Evolutionary conservation across 2,797 vertebrate genomes (phyloP).

Genomic region (Philypnodon macrostomus): DNA sequence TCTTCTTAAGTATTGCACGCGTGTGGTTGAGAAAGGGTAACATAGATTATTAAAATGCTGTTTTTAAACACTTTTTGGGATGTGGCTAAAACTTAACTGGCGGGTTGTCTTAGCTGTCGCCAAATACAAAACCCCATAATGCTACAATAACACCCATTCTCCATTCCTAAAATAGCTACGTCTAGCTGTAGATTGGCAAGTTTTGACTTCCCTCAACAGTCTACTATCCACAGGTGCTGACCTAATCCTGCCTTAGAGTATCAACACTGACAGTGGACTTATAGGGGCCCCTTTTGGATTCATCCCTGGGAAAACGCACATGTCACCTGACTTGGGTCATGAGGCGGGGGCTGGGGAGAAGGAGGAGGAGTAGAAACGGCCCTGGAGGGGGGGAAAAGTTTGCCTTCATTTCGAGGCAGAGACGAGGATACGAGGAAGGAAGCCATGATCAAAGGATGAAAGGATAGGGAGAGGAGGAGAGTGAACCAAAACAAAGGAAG

Average conservation of each 20-base stretch:
- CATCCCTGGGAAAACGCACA: slow-evolving; percentile 29
- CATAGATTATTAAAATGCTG: no score
- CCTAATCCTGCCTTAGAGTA: slow-evolving; percentile 41
- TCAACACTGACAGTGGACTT: slow-evolving; percentile 31
- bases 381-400: slow-evolving; percentile 29
- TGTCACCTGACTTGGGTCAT: slow-evolving; percentile 60
- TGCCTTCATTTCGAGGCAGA: slow-evolving; percentile 24
- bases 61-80: no score
- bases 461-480: slow-evolving; percentile 72
- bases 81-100: no score
- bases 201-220: slow-evolving; percentile 55
- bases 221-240: slow-evolving; percentile 63
- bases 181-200: slow-evolving; percentile 29
- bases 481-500: slow-evolving; percentile 74
- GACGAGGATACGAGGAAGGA: slow-evolving; percentile 35
- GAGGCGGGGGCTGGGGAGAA: slow-evolving; percentile 13
- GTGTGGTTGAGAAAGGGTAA: no score
- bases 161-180: slow-evolving; percentile 38
- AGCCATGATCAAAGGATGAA: slow-evolving; percentile 79
- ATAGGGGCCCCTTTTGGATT: slow-evolving; percentile 42
- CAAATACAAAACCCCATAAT: slow-evolving; percentile 24
- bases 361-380: slow-evolving; percentile 39
- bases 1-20: no score
- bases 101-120: slow-evolving; percentile 34
- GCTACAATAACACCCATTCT: slow-evolving; percentile 22